Percentiles rank a stretch among this genome's conserved stretches.
Conservation (phyloP, 1,140 invertebrate genomes). For the Drosophila guanche region DNA sequence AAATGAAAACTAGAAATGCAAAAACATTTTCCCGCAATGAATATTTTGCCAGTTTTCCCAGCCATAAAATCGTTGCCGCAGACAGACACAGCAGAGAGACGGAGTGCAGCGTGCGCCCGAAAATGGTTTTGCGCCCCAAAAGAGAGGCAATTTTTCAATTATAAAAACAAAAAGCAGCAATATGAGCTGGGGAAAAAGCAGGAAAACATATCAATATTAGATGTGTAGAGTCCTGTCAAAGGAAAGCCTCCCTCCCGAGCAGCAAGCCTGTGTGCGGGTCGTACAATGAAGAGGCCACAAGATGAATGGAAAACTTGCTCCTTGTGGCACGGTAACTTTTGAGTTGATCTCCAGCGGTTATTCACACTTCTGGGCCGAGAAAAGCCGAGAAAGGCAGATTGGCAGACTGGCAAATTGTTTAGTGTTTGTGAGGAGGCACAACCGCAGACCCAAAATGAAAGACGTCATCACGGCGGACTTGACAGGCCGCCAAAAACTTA, state of each 20-base stretch:
- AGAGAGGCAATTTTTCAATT: slow-evolving; percentile 34
- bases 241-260: neutral
- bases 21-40: slow-evolving; percentile 43
- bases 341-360: slow-evolving; percentile 57
- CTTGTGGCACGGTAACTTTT: slow-evolving; percentile 26
- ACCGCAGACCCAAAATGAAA: slow-evolving; percentile 23
- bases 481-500: slow-evolving; percentile 48
- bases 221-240: neutral
- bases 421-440: slow-evolving; percentile 6
- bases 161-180: slow-evolving; percentile 6
- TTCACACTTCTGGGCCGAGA: slow-evolving; percentile 64
- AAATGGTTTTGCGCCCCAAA: slow-evolving; percentile 7
- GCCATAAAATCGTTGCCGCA: slow-evolving; percentile 40
- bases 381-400: slow-evolving; percentile 17
- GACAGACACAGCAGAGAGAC: too few species aligned
- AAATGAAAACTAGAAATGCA: slow-evolving; percentile 22
- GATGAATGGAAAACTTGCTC: slow-evolving; percentile 12
- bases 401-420: slow-evolving; percentile 18
- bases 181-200: neutral
- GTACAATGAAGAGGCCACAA: slow-evolving; percentile 9
- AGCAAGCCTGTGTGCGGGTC: neutral
- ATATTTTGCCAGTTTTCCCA: slow-evolving; percentile 46
- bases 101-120: neutral
- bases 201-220: slow-evolving; percentile 27
- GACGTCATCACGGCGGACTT: slow-evolving; percentile 29